These are phyloP conservation scores for Stenopsyche tienmushanensis DNA, from an alignment of 1,140 invertebrate species.

Conservation along the genomic window DNA sequence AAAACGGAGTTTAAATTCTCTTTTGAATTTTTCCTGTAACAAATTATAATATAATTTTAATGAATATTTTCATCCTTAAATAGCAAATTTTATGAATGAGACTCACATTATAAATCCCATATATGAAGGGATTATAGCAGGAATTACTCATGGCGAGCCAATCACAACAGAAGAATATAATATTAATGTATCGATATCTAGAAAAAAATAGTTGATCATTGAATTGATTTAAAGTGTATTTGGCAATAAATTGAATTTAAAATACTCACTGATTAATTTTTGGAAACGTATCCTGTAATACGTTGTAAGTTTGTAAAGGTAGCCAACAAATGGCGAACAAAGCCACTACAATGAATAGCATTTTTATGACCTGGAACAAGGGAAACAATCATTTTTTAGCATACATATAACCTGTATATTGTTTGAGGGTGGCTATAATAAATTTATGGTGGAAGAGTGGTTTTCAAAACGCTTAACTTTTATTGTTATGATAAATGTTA, in stretches of 20 bases:
- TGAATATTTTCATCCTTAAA: not conserved
- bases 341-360: conserved; percentile 78
- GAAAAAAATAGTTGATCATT: conserved; percentile 22
- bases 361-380: conserved; percentile 88
- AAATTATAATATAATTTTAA: conserved; percentile 9
- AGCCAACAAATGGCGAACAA: conserved; percentile 81
- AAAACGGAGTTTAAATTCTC: conserved; percentile 67
- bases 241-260: too few species aligned
- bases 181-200: conserved; percentile 74
- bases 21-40: conserved; percentile 70
- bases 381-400: too few species aligned
- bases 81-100: conserved; percentile 18
- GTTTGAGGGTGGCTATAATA: too few species aligned
- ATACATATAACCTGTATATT: too few species aligned
- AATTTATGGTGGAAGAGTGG: too few species aligned
- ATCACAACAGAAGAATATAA: conserved; percentile 78
- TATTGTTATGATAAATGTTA: too few species aligned
- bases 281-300: conserved; percentile 68
- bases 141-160: conserved; percentile 87
- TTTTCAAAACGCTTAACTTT: too few species aligned
- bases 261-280: conserved; percentile 70
- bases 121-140: conserved; percentile 84
- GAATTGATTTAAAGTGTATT: too few species aligned
- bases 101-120: conserved; percentile 83
- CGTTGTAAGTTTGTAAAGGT: conserved; percentile 75